These are phyloP conservation scores for Mycetomoellerius zeteki DNA, from an alignment of 1,140 invertebrate genomes.

Conservation along the genomic window DNA sequence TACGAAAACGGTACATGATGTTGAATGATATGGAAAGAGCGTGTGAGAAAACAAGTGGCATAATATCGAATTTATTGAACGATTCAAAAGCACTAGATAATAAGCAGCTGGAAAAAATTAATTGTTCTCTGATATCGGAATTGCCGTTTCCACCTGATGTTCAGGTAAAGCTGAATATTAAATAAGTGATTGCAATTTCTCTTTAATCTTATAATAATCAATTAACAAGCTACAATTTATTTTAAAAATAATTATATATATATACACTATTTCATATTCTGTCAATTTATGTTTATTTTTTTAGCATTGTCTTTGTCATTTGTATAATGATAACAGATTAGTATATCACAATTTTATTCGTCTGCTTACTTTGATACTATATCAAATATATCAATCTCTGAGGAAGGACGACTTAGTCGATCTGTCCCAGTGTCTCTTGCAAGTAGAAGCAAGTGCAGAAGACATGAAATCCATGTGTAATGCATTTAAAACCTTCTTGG, in stretches of 20 bases:
- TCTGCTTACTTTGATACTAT: constrained; percentile 70
- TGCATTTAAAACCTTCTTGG: constrained; percentile 66
- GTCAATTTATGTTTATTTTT: constrained; percentile 56
- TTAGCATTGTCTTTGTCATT: constrained; percentile 71
- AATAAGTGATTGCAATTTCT: not conserved
- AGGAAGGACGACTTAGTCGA: constrained; percentile 64
- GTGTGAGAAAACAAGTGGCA: constrained; percentile 62
- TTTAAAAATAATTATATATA: no score
- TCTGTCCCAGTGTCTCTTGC: constrained; percentile 71
- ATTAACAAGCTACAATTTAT: no score
- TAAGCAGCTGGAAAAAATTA: constrained; percentile 70
- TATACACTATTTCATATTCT: not conserved
- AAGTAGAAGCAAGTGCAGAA: constrained; percentile 74
- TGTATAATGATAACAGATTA: constrained; percentile 77
- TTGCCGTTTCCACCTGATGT: constrained; percentile 72
- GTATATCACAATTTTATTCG: constrained; percentile 74
- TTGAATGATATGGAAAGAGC: constrained; percentile 69
- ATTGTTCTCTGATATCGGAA: constrained; percentile 70
- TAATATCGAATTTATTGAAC: constrained; percentile 71
- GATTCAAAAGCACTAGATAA: constrained; percentile 74
- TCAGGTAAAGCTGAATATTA: constrained; percentile 70
- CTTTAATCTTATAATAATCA: not conserved
- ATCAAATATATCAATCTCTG: constrained; percentile 59
- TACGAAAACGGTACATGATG: constrained; percentile 56
- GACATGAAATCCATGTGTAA: constrained; percentile 71